phyloP scores from a whole-genome alignment of 2,113 vertebrate species.

The Apodemus sylvaticus region DNA sequence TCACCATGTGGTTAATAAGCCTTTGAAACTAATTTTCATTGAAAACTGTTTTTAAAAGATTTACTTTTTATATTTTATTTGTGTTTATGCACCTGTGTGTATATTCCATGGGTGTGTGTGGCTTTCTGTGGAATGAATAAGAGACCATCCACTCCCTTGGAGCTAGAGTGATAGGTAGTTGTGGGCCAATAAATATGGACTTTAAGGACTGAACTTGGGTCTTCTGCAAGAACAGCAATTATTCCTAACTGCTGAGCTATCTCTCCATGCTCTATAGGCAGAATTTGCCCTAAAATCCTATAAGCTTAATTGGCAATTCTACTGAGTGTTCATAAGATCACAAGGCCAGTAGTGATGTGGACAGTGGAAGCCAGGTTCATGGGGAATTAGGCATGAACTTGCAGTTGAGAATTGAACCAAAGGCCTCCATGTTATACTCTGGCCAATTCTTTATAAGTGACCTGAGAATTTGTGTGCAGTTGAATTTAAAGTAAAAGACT shows the following conservation, averaged over 20 bases:
- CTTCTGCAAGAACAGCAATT: background rate
- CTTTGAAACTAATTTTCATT: background rate
- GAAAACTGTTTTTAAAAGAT: no score
- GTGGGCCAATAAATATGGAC: background rate
- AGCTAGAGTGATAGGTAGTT: background rate
- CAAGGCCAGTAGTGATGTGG: no score
- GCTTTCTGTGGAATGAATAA: background rate
- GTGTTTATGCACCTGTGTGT: background rate
- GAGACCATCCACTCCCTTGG: background rate
- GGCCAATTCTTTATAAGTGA: background rate
- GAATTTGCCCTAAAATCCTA: background rate
- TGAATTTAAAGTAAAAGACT: background rate
- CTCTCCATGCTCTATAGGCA: background rate
- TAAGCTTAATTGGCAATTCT: background rate
- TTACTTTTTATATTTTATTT: background rate
- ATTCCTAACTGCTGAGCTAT: background rate
- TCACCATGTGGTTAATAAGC: no score
- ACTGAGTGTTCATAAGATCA: background rate
- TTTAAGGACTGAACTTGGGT: background rate
- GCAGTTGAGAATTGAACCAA: background rate
- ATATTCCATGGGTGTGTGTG: background rate
- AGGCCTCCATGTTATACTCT: background rate
- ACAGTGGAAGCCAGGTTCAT: background rate
- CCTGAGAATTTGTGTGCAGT: background rate
- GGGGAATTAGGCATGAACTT: background rate